Percentiles rank a stretch among this genome's conserved stretches.
phyloP scores from a whole-genome alignment of 2,888 invertebrate genomes.

The Drosophila nr. medialis region DNA sequence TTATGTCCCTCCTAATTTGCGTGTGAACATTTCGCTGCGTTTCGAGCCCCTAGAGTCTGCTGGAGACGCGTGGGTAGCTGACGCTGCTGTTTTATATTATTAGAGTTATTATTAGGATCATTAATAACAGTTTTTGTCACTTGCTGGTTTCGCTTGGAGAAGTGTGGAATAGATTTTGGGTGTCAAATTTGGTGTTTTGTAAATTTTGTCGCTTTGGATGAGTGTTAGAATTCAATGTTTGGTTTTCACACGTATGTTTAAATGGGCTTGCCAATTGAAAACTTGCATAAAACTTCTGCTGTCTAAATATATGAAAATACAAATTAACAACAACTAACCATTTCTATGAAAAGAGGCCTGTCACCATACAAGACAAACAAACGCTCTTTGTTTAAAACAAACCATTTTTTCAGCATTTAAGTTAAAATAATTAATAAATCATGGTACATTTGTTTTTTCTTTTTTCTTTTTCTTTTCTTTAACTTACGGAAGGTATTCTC shows the following conservation, averaged over 20 bases:
- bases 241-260: constrained; percentile 72
- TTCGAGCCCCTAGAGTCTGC: constrained; percentile 10
- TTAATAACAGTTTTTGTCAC: constrained; percentile 74
- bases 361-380: constrained; percentile 2
- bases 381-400: background rate
- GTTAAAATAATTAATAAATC: background rate
- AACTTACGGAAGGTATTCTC: background rate
- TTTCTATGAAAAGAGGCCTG: constrained; percentile 1
- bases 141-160: constrained; percentile 50
- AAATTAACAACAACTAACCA: constrained; percentile 12
- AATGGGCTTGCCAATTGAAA: constrained; percentile 70
- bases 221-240: constrained; percentile 63
- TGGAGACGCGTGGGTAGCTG: constrained; percentile 55
- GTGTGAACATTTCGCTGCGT: constrained; percentile 68
- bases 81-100: constrained; percentile 74
- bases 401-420: background rate
- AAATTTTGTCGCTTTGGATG: constrained; percentile 49
- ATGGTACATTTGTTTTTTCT: fast-evolving
- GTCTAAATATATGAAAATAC: constrained; percentile 25
- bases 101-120: constrained; percentile 80
- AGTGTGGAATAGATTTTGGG: constrained; percentile 57
- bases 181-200: constrained; percentile 71
- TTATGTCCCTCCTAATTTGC: constrained; percentile 81
- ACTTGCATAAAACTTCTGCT: constrained; percentile 54
- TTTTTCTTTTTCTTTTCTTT: background rate